These are phyloP conservation scores for Apotomis turbidana DNA, from an alignment of 2,888 invertebrate species.

Conservation along the genomic window DNA sequence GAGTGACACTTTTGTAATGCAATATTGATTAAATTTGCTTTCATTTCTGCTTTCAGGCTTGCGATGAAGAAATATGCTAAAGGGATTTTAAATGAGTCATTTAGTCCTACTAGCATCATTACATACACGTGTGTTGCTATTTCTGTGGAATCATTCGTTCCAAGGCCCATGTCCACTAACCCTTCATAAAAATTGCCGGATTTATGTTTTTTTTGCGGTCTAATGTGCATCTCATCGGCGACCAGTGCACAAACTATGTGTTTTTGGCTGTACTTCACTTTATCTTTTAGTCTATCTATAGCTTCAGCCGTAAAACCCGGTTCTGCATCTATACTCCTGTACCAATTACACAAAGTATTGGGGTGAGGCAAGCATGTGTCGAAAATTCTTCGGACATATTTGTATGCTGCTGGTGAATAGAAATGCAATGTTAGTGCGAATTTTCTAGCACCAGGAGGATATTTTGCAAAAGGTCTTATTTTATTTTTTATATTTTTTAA, in stretches of 20 bases:
- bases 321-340: conserved; percentile 30
- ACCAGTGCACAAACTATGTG: conserved; percentile 33
- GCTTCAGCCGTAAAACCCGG: conserved; percentile 34
- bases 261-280: conserved; percentile 16
- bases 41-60: background rate
- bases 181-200: too few relatives aligned
- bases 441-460: conserved; percentile 18
- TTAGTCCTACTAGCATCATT: too few relatives aligned
- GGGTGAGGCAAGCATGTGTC: conserved; percentile 35
- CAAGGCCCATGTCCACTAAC: too few relatives aligned
- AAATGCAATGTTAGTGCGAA: conserved; percentile 43
- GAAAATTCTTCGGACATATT: conserved; percentile 25
- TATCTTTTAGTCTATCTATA: conserved; percentile 15
- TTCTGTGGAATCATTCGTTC: background rate
- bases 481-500: background rate
- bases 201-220: too few relatives aligned
- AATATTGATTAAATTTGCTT: background rate
- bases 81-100: background rate
- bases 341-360: conserved; percentile 37
- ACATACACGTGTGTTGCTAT: background rate
- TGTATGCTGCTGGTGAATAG: conserved; percentile 38
- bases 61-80: conserved; percentile 3
- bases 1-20: background rate
- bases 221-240: conserved; percentile 43
- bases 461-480: background rate